Evolutionary conservation across 2,888 invertebrate species (phyloP), one percentile per base, ranked within the genome.

Genomic region (Harmothoe impar): DNA sequence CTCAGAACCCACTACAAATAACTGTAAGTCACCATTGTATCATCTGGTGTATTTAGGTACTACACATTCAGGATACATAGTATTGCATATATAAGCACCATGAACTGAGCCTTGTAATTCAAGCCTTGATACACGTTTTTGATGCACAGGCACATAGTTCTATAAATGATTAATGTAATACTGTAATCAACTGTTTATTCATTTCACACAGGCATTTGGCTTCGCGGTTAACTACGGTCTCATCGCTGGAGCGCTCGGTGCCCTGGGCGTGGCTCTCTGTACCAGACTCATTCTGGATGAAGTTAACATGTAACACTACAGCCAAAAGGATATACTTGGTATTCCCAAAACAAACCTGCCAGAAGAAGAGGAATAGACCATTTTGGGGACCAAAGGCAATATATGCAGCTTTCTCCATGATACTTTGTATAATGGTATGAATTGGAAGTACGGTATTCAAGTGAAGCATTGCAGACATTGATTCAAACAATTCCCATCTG

Each of bases 1-100:
- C 92, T 29, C 93, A 94, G 51, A 94, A 95, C 84, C 95, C 96
- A 17, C 93, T 96, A 15, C 94, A 96, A 92, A 94, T 96, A 94
- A 94, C 95, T 89, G 95, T 96, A 92, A 90, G 93, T 92, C 20
- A n/a, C 20, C 20, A 62, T 3, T 43, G 43, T 43, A 43, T 43
- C 5, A 43, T 10, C 43, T 43, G 3, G 43, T 7, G 3, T 43
- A 7, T 43, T 43, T 3, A 43, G 43, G 43, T 43, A 43, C 10
- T 43, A 43, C 43, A 43, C 10, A 43, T 10, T 43, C 43, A 43
- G 43, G 10, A 43, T 43, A 43, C n/a, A n/a, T 43, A 7, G 5
- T 43, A 43, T 43, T 43, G 10, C n/a, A n/a, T 43, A 10, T 10
- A 43, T 43, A 10, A 43, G 43, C 43, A 43, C 10, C 43, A 3